phyloP scores from a whole-genome alignment of 2,888 invertebrate genomes.

The Drosophila maculinotata region DNA sequence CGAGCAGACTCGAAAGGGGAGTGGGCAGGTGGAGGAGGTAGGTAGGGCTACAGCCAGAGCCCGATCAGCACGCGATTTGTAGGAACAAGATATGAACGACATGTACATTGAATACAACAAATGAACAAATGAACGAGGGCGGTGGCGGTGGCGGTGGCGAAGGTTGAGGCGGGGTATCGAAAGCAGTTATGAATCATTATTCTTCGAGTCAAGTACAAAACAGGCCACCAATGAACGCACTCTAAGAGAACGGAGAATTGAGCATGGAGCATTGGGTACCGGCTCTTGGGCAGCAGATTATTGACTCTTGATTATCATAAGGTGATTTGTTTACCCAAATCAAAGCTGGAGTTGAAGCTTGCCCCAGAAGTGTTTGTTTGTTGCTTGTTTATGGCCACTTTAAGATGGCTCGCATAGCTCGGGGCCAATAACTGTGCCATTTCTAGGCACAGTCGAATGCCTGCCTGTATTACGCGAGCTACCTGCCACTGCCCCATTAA shows the following conservation, averaged over 20 bases:
- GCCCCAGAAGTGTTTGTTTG: slow-evolving; percentile 60
- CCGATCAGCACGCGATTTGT: slow-evolving; percentile 79
- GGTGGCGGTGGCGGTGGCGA: background rate
- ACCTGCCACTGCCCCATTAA: slow-evolving; percentile 56
- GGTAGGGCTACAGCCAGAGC: slow-evolving; percentile 32
- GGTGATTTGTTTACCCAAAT: slow-evolving; percentile 66
- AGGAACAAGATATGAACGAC: slow-evolving; percentile 78
- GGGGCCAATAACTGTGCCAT: slow-evolving; percentile 61
- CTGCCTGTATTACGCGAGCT: slow-evolving; percentile 69
- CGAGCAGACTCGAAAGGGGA: slow-evolving; percentile 28
- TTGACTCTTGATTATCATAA: slow-evolving; percentile 73
- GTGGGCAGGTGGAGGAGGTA: slow-evolving; percentile 10
- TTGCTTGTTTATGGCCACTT: slow-evolving; percentile 56
- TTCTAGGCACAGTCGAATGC: slow-evolving; percentile 50
- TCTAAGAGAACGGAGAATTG: slow-evolving; percentile 9
- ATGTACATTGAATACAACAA: slow-evolving; percentile 75
- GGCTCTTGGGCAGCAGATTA: slow-evolving; percentile 48
- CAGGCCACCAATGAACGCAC: slow-evolving; percentile 52
- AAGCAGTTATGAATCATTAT: slow-evolving; percentile 73
- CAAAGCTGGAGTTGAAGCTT: slow-evolving; percentile 33
- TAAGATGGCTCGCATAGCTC: slow-evolving; percentile 23
- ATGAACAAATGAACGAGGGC: slow-evolving; percentile 51
- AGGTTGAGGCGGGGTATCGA: slow-evolving; percentile 1
- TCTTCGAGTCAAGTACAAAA: slow-evolving; percentile 54
- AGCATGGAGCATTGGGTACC: slow-evolving; percentile 1